Percentiles rank a stretch among this genome's conserved stretches.
These are phyloP conservation scores for Axea sp. DNA, from an alignment of 2,888 invertebrate species.

Conservation along the genomic window DNA sequence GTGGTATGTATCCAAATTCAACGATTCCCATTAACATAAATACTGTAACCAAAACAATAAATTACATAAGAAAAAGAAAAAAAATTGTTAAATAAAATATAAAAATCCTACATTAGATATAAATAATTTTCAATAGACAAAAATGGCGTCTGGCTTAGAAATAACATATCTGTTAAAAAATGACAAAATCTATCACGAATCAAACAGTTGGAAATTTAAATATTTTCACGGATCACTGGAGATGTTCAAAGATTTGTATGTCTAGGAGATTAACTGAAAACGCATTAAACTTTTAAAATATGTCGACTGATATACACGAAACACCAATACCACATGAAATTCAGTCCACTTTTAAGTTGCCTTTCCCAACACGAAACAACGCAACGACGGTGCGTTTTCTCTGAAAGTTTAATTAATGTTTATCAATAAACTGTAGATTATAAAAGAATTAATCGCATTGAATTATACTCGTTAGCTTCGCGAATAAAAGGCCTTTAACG, in stretches of 20 bases:
- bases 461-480: constrained; percentile 3
- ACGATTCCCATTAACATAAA: constrained; percentile 83
- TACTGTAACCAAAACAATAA: constrained; percentile 73
- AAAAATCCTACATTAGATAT: neutral
- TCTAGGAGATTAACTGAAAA: constrained; percentile 8
- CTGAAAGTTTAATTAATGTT: neutral
- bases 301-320: neutral
- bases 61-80: neutral
- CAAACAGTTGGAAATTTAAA: neutral
- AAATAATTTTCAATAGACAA: too few relatives aligned
- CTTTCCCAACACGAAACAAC: too few relatives aligned
- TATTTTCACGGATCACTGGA: neutral
- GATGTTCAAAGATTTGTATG: neutral
- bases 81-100: neutral
- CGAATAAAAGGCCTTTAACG: constrained; percentile 9
- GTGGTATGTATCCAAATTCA: constrained; percentile 84
- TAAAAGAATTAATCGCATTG: too few relatives aligned
- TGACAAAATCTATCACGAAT: neutral
- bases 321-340: too few relatives aligned
- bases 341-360: too few relatives aligned
- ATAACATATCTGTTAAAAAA: too few relatives aligned
- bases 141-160: too few relatives aligned
- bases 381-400: neutral
- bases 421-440: constrained; percentile 1
- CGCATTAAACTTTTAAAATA: constrained; percentile 11